These are phyloP conservation scores for Pyrgilauda ruficollis DNA, from an alignment of 2,113 vertebrate genomes.

Conservation along the genomic window DNA sequence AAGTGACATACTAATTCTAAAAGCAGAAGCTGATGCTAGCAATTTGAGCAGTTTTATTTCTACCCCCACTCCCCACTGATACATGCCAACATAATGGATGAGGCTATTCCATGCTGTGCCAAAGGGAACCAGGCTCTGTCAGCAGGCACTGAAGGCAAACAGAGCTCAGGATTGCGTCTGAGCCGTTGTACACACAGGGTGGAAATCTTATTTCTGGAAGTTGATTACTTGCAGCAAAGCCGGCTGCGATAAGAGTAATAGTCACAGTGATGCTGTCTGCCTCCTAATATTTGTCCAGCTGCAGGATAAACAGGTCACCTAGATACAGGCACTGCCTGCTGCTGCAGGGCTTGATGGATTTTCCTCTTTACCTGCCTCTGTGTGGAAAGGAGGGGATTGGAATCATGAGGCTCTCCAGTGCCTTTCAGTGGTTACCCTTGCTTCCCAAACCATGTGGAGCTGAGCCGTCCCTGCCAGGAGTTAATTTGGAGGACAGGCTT, in stretches of 20 bases:
- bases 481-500: background rate
- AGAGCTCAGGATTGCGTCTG: background rate
- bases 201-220: background rate
- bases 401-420: background rate
- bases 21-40: background rate
- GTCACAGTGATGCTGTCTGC: slow-evolving; percentile 10
- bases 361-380: background rate
- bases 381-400: background rate
- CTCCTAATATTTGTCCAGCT: slow-evolving; percentile 27
- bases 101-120: background rate
- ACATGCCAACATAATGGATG: accelerated
- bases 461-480: background rate
- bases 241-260: background rate
- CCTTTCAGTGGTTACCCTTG: background rate
- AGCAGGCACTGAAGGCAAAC: background rate
- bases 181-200: background rate
- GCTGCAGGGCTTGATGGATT: background rate
- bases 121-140: background rate
- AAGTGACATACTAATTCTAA: background rate
- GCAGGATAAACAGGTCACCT: slow-evolving; percentile 1
- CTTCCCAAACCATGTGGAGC: background rate
- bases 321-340: background rate
- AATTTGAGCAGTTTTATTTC: background rate
- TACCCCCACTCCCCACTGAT: accelerated
- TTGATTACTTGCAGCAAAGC: background rate